Evolutionary conservation across 1,140 invertebrate genomes (phyloP), one percentile per base, ranked within the genome.

Genomic region (Lutraria rhynchaena): DNA sequence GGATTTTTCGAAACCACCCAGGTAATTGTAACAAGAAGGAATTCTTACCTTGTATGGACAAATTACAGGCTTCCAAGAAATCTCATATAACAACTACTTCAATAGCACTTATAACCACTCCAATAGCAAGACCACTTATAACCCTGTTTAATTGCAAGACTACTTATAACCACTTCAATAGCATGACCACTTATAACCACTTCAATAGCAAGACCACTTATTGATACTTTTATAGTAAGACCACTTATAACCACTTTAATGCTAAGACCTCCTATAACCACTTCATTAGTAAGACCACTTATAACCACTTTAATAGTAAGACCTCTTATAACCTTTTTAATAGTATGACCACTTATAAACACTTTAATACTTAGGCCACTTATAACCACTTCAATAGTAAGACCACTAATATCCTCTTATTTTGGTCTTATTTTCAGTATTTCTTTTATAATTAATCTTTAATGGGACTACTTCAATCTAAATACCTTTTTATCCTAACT

Each of bases 1-100:
- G 75, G 75, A 17, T 55, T 77, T 19, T 77, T 61, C 27, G 1
- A 7, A 0, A 49, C 41, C 5, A 77, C 75, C n/a, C 60, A 65
- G 61, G 75, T 77, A 63, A 41, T n/a, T 4, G 24, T 13, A 33
- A 15, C 9, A 33, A 7, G 11, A 15, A n/a, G 3, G 4, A 19
- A 29, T 19, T 13, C 58, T 61, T 65, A 19, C 37, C 58, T 9
- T 4, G 7, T 4, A 15, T 41, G 15, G 27, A n/a, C 11, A 15
- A 27, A 9, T 5, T 29, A 7, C 3, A 37, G 4, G 31, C 4
- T 33, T 5, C 4, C 5, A 13, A 7, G 4, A 3, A 7, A 33
- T 37, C 4, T 27, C 11, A 13, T 3, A 61, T 61, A 9, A 9
- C 11, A 61, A 29, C 27, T 15, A 35, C 5, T 9, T 24, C n/a